These are phyloP conservation scores for Macaca nemestrina DNA, from an alignment of 2,113 vertebrate species.

Conservation along the genomic window DNA sequence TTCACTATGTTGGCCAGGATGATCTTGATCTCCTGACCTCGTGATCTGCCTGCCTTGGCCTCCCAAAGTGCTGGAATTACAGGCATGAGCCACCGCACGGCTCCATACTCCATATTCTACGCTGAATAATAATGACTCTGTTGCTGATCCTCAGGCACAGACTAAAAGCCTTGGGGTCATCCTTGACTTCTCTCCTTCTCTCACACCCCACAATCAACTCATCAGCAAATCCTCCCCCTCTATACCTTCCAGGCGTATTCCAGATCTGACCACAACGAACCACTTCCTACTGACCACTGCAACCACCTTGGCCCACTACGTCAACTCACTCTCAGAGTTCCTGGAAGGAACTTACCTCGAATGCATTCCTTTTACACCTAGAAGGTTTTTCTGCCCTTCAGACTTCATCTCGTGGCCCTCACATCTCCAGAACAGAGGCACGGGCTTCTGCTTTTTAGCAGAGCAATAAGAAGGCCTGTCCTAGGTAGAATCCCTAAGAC, in stretches of 20 bases:
- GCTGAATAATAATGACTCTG: neutral
- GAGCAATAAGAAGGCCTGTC: neutral
- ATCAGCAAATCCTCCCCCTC: neutral
- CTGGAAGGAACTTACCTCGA: neutral
- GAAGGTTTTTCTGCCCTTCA: neutral
- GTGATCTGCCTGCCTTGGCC: no score
- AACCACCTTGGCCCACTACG: neutral
- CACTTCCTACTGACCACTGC: neutral
- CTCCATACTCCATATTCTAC: neutral
- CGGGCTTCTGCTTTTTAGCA: neutral
- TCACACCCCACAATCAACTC: neutral
- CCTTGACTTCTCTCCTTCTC: neutral
- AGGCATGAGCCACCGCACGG: rapidly evolving
- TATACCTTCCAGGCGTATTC: neutral
- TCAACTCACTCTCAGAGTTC: neutral
- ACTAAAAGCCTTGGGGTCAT: neutral
- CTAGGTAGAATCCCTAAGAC: neutral
- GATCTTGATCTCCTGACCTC: no score
- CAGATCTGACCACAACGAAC: neutral
- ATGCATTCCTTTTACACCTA: neutral
- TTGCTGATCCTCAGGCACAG: neutral
- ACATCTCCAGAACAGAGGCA: no score
- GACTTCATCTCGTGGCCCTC: neutral
- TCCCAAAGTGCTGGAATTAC: no score
- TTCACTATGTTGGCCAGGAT: no score